Evolutionary conservation across 2,888 invertebrate species (phyloP), one percentile per base, ranked within the genome.

Genomic region (Heliconius erato): DNA sequence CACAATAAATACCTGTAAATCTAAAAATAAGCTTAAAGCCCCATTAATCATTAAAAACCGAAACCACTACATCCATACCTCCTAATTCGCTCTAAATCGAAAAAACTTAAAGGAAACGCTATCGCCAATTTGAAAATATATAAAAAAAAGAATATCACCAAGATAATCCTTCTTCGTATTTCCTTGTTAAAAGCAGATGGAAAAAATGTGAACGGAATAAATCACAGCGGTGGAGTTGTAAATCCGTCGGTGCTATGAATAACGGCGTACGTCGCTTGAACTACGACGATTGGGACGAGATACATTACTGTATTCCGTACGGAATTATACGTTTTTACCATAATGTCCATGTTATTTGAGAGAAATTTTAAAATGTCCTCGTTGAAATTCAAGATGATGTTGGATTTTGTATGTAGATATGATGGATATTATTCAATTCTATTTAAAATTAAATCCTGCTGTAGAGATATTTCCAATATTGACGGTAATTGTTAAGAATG

Each of bases 271-370:
- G 80, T 80, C 79, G 72, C 82, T 85, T 87, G 86, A 87, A 88
- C 86, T 87, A 86, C 86, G 86, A 89, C 90, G 90, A 90, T 91
- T 87, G 89, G 88, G 89, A 89, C 87, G 86, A 90, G 90, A 90
- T 91, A 90, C 90, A 90, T 91, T 90, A 90, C 77, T 80, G 80
- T 80, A 65, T 72, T 77, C 71, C 67, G 59, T 79, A 59, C 67
- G 79, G 79, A 68, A 83, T 83, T 83, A 83, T 77, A 78, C 77
- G 71, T 81, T 81, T 82, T 82, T 69, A 80, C 59, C 59, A 76
- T 76, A 76, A 63, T 63, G 40, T n/a, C 14, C 63, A 11, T 26
- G 26, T 76, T 76, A 63, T 74, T 74, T 63, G n/a, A 76, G 72
- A 2, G 23, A 40, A 3, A 40, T 40, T 76, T 63, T 63, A 35